Base-by-base conservation (phyloP, 1,140 invertebrate genomes). In the Drosophila tristis region DNA sequence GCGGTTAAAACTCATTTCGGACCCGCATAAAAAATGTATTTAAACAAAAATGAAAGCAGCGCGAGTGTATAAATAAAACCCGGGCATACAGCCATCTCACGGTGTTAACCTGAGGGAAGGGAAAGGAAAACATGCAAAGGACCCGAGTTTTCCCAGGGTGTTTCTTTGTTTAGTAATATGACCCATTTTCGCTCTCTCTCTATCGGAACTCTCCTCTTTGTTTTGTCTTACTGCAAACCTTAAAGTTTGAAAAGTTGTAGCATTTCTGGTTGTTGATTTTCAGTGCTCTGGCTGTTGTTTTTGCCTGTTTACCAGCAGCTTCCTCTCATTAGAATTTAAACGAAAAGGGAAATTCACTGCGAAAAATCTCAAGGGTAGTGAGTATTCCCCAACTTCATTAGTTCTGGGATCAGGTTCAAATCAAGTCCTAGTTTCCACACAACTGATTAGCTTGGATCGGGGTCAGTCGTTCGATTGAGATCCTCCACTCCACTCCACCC, bases 11-110 rank as follows among this genome's bases (percentile, higher is more conserved):
- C 66, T 48, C 66, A 70, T 70, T 43, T 72, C 51, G 43, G 53
- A 60, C 39, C 42, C 45, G 54, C 76, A 79, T 78, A 55, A 79
- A 79, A 79, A 79, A 49, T 79, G 35, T 61, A 61, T 59, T 64
- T 53, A 51, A 63, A 60, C n/a, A 54, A 20, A 20, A 20, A 20
- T 65, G 20, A n/a, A 16, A 8, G 55, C 0, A 20, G 23, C 13
- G 11, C 15, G 39, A 11, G 5, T 31, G 54, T 68, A 57, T 57
- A 70, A 58, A 70, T 70, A 70, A 70, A 70, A 57, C 45, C 64
- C 20, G 2, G 20, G 20, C 20, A 16, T 50, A 31, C 31, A 35
- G 31, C 4, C 31, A 35, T 11, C 3, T 35, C 31, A 35, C 3
- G 31, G 9, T 11, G 9, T 11, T 4, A 35, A 8, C 29, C 39